These are phyloP conservation scores for Acrobeloides nanus DNA, from an alignment of 2,888 invertebrate genomes.

Conservation along the genomic window DNA sequence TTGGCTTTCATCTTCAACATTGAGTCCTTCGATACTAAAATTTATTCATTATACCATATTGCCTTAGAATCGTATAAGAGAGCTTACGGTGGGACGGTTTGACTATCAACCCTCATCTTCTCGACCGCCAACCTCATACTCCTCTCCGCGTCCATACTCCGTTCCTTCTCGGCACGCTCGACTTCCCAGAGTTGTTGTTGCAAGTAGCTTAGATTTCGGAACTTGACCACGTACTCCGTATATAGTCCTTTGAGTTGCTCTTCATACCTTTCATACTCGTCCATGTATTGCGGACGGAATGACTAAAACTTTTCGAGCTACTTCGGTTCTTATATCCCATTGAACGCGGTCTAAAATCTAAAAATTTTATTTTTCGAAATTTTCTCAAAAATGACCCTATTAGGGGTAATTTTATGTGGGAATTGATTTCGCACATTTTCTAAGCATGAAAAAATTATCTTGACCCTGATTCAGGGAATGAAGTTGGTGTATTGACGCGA, in stretches of 20 bases:
- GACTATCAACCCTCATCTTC: conserved; percentile 61
- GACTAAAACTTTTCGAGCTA: no score
- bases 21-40: conserved; percentile 8
- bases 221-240: conserved; percentile 72
- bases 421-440: no score
- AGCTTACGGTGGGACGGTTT: conserved; percentile 27
- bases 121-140: conserved; percentile 62
- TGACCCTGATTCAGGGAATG: no score
- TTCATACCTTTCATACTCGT: conserved; percentile 84
- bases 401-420: no score
- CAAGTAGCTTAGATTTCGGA: conserved; percentile 78
- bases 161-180: conserved; percentile 66
- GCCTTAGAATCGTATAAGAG: not conserved
- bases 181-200: conserved; percentile 73
- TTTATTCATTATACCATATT: conserved; percentile 7
- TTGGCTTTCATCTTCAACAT: no score
- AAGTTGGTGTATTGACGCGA: no score
- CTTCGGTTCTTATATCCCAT: no score
- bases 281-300: conserved; percentile 79
- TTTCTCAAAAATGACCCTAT: no score
- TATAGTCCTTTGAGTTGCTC: conserved; percentile 69
- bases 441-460: no score
- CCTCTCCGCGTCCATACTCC: conserved; percentile 56
- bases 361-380: no score
- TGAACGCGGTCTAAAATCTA: no score